Conservation (phyloP, 1,140 invertebrate genomes). For the Bradynema listronoti region DNA sequence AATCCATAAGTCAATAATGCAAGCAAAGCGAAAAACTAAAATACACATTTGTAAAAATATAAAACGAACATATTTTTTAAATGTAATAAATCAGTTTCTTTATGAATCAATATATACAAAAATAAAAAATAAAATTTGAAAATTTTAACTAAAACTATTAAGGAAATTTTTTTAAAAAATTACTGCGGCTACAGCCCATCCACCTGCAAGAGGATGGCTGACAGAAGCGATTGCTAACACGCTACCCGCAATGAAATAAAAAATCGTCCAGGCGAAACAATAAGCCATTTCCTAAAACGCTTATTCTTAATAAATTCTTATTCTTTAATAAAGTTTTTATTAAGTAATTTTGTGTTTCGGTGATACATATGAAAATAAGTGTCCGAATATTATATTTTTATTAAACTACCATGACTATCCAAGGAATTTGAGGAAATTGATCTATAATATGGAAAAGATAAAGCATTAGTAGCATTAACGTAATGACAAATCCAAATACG, state of each 20-base stretch:
- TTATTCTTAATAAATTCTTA: no score
- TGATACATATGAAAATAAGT: background rate
- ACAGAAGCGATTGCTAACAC: conserved; percentile 51
- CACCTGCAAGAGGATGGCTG: conserved; percentile 26
- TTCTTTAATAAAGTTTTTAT: no score
- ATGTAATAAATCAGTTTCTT: no score
- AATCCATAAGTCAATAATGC: conserved; percentile 52
- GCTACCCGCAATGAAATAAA: conserved; percentile 55
- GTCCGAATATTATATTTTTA: background rate
- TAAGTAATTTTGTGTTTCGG: no score
- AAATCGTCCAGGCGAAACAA: conserved; percentile 57
- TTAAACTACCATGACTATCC: conserved; percentile 47
- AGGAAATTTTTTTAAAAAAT: conserved; percentile 20
- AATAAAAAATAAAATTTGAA: no score
- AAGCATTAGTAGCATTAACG: conserved; percentile 47
- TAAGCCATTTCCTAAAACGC: conserved; percentile 39
- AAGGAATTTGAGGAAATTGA: conserved; percentile 46
- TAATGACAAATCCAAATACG: conserved; percentile 51
- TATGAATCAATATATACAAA: no score
- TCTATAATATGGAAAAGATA: conserved; percentile 56
- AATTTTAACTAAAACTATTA: background rate
- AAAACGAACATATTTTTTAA: conserved; percentile 3
- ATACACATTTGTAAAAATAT: conserved; percentile 16
- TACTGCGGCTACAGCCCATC: conserved; percentile 53
- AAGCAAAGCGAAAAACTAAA: conserved; percentile 56